These are phyloP conservation scores for Alitta virens DNA, from an alignment of 2,888 invertebrate species.

Conservation along the genomic window DNA sequence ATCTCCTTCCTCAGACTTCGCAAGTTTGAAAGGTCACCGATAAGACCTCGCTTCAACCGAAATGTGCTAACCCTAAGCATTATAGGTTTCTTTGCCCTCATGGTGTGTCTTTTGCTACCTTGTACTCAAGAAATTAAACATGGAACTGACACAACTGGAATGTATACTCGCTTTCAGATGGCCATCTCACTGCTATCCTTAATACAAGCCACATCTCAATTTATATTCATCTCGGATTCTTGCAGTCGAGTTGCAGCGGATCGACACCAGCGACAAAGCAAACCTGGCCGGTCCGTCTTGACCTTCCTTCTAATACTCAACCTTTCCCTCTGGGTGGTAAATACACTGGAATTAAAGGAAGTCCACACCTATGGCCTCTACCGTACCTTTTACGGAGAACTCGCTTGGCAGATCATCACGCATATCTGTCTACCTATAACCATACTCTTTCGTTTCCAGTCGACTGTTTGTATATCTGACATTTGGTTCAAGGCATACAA, in stretches of 20 bases:
- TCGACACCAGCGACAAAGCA: constrained; percentile 2
- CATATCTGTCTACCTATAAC: constrained; percentile 6
- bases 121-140: not conserved
- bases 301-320: constrained; percentile 8
- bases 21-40: not conserved
- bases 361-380: not conserved
- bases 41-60: not conserved
- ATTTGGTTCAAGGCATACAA: constrained; percentile 11
- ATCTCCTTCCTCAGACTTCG: not conserved
- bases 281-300: constrained; percentile 8
- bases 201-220: constrained; percentile 2
- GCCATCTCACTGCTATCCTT: not conserved
- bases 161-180: not conserved
- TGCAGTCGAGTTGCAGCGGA: not conserved
- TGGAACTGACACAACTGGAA: not conserved
- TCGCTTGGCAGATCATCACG: constrained; percentile 8
- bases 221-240: constrained; percentile 5
- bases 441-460: constrained; percentile 12
- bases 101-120: constrained; percentile 5
- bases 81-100: constrained; percentile 2
- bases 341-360: constrained; percentile 6
- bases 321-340: constrained; percentile 10
- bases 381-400: not conserved
- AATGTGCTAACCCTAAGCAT: not conserved
- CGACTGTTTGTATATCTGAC: constrained; percentile 9